These are phyloP conservation scores for Heliocidaris tuberculata DNA, from an alignment of 35 echinoderm and acorn worm species.

Conservation along the genomic window DNA sequence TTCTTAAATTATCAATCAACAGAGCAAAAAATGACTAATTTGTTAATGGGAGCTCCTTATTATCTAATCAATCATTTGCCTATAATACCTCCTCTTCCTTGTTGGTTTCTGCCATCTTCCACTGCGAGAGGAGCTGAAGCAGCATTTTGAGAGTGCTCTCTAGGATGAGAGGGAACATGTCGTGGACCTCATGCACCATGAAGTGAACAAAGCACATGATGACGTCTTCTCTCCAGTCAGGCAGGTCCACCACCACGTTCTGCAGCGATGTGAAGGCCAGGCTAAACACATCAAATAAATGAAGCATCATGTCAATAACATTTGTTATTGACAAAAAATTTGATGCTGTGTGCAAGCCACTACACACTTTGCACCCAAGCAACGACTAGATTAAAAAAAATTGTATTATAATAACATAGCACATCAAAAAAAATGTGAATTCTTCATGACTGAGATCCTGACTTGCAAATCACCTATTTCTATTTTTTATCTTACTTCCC, in stretches of 20 bases:
- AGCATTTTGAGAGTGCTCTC: constrained; percentile 94
- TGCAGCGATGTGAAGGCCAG: constrained; percentile 86
- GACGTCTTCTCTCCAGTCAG: constrained; percentile 94
- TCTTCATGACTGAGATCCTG: too few species aligned
- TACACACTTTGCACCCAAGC: too few species aligned
- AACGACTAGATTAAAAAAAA: too few species aligned
- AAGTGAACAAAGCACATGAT: constrained; percentile 88
- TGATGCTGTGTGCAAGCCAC: too few species aligned
- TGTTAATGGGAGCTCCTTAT: too few species aligned
- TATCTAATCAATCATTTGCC: not conserved
- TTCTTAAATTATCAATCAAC: too few species aligned
- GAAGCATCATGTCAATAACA: not conserved
- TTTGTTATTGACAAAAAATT: too few species aligned
- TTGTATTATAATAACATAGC: too few species aligned
- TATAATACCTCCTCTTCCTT: constrained; percentile 88
- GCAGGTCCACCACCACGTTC: constrained; percentile 87
- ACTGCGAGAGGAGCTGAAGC: constrained; percentile 90
- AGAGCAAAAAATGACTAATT: too few species aligned
- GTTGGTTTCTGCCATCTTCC: constrained; percentile 80
- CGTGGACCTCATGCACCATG: constrained; percentile 84
- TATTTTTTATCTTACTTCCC: too few species aligned
- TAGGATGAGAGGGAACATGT: constrained; percentile 91
- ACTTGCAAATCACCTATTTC: too few species aligned
- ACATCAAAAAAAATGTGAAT: too few species aligned
- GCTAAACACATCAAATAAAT: constrained; percentile 30